These are phyloP conservation scores for Bursaphelenchus okinawaensis DNA, from an alignment of 2,888 invertebrate genomes.

Conservation along the genomic window DNA sequence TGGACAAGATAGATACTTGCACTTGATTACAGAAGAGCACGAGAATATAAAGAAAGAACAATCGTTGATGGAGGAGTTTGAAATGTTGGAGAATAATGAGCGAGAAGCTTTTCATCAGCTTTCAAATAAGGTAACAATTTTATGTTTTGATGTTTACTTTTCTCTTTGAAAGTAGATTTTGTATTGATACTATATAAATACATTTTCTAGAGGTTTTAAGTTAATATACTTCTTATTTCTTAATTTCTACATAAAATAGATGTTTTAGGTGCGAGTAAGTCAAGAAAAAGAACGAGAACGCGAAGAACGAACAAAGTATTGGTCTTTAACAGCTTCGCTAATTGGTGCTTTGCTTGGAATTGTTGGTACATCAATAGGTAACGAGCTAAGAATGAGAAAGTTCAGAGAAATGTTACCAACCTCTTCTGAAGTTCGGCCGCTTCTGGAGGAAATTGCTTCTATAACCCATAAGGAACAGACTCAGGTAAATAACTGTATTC, in stretches of 20 bases:
- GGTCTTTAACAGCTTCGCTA: conserved; percentile 72
- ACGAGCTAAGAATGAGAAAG: conserved; percentile 47
- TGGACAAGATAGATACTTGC: conserved; percentile 72
- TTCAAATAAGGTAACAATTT: conserved; percentile 47
- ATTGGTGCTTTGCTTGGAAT: conserved; percentile 67
- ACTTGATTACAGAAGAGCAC: conserved; percentile 70
- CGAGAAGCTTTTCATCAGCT: conserved; percentile 63
- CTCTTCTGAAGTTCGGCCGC: conserved; percentile 20
- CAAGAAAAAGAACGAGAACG: conserved; percentile 78
- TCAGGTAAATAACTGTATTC: conserved; percentile 24
- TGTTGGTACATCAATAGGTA: conserved; percentile 61
- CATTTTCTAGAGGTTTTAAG: not conserved
- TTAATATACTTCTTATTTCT: conserved; percentile 11
- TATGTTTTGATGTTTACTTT: too few relatives aligned
- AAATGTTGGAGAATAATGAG: conserved; percentile 70
- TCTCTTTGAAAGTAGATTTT: not conserved
- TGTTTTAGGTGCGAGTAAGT: conserved; percentile 67
- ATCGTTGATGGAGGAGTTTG: conserved; percentile 65
- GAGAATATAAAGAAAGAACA: conserved; percentile 62
- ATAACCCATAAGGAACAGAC: conserved; percentile 28
- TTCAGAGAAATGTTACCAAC: conserved; percentile 44
- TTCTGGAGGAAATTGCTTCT: conserved; percentile 30
- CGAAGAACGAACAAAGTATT: conserved; percentile 77
- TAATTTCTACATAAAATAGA: too few relatives aligned
- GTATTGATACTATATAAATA: not conserved